A percentile compares a stretch with the other conserved stretches of the same genome.
Evolutionary conservation across 2,797 vertebrate species (phyloP).

Genomic region (Tapirus indicus): DNA sequence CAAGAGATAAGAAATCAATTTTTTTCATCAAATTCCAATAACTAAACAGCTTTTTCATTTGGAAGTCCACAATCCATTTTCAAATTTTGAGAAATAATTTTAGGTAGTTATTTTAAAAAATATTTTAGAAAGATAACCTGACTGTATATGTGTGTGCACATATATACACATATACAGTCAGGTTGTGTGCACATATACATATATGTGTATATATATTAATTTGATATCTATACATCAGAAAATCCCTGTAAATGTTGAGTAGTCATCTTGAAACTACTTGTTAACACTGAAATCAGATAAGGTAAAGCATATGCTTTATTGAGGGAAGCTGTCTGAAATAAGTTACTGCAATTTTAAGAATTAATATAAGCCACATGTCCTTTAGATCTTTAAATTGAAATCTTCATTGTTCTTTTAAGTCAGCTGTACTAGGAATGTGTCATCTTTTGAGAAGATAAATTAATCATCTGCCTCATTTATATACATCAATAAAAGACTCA

Average conservation of each 20-base stretch:
- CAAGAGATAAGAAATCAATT: conserved; percentile 72
- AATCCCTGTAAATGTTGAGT: conserved; percentile 74
- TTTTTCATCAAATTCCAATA: conserved; percentile 78
- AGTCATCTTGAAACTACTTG: conserved; percentile 72
- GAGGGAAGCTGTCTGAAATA: conserved; percentile 70
- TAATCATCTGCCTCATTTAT: conserved; percentile 74
- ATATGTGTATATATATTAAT: conserved; percentile 55
- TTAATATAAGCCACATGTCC: conserved; percentile 74
- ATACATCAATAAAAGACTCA: conserved; percentile 64
- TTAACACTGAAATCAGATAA: conserved; percentile 80
- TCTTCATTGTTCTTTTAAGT: conserved; percentile 78
- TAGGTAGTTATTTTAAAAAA: conserved; percentile 65
- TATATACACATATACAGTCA: conserved; percentile 28
- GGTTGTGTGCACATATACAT: not conserved
- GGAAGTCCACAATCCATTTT: conserved; percentile 62
- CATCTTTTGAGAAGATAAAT: conserved; percentile 79
- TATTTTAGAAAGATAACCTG: conserved; percentile 17
- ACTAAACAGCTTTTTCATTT: conserved; percentile 77
- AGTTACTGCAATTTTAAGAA: conserved; percentile 65
- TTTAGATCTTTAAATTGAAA: conserved; percentile 76
- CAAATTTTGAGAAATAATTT: conserved; percentile 78
- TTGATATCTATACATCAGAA: conserved; percentile 64
- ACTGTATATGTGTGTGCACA: not conserved
- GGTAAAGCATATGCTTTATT: conserved; percentile 74
- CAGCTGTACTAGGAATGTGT: conserved; percentile 78